Evolutionary conservation across 2,797 vertebrate species (phyloP).

Genomic region (Psittacula echo): DNA sequence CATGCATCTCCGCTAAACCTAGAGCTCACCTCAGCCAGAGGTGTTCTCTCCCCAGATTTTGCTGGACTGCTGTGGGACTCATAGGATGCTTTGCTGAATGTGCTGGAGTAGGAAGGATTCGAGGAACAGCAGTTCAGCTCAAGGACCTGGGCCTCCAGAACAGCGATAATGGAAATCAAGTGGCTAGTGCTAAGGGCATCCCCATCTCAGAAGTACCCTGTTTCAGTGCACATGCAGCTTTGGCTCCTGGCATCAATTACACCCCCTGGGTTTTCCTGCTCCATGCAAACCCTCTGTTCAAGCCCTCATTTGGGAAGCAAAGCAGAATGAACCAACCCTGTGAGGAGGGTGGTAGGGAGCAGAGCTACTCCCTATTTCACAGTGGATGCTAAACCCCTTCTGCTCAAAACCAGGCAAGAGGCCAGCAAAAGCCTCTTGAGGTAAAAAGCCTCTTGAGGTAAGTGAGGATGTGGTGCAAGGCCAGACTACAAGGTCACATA

Average conservation of each 20-base stretch:
- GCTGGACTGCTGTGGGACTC: background rate
- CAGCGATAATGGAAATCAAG: background rate
- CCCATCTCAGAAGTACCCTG: accelerated
- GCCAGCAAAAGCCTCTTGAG: accelerated
- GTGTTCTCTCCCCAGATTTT: background rate
- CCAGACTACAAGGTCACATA: too few species aligned
- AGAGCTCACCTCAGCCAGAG: background rate
- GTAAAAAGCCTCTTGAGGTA: too few species aligned
- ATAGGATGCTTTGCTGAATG: background rate
- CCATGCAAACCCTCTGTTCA: background rate
- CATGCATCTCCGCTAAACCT: background rate
- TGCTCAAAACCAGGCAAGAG: background rate
- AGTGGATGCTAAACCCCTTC: background rate
- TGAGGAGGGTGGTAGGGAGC: background rate
- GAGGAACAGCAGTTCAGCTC: background rate
- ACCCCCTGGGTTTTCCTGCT: background rate
- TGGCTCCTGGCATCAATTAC: background rate
- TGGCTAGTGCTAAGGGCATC: background rate
- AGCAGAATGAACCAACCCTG: background rate
- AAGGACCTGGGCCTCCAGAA: background rate
- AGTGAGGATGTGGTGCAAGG: too few species aligned
- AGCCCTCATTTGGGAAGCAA: background rate
- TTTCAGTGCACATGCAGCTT: background rate
- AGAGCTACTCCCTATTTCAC: background rate
- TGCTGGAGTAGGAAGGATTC: background rate